phyloP scores from a whole-genome alignment of 2,888 invertebrate species.

The Hedya salicella region DNA sequence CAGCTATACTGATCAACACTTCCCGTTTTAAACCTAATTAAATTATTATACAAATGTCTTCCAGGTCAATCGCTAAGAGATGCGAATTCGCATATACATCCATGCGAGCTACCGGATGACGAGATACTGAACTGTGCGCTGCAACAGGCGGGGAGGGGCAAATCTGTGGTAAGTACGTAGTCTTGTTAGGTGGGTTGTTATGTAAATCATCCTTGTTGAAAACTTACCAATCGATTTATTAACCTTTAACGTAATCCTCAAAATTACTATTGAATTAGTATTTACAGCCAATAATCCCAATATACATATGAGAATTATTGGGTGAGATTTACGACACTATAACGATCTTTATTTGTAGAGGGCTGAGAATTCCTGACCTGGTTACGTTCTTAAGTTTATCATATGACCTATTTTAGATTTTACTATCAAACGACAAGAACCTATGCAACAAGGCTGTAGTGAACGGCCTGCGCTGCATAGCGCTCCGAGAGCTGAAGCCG shows the following conservation, averaged over 20 bases:
- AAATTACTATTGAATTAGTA: too few species aligned
- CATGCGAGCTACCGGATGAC: conserved; percentile 84
- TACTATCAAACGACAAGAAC: conserved; percentile 85
- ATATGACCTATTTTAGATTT: conserved; percentile 71
- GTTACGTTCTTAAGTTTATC: background rate
- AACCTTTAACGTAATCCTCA: too few species aligned
- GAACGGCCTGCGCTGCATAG: conserved; percentile 72
- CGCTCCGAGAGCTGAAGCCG: conserved; percentile 56
- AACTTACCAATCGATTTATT: too few species aligned
- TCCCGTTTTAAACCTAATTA: too few species aligned
- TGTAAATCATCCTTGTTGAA: too few species aligned
- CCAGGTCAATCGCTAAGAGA: conserved; percentile 84
- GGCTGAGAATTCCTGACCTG: too few species aligned
- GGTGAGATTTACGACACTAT: too few species aligned
- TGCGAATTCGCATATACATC: conserved; percentile 81
- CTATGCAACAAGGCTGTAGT: conserved; percentile 84
- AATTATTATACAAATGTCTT: conserved; percentile 43
- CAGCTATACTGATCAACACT: too few species aligned
- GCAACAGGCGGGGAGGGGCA: conserved; percentile 79
- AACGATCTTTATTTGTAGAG: too few species aligned
- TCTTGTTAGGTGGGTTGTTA: too few species aligned
- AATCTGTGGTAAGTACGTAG: conserved; percentile 79
- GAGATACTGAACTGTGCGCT: conserved; percentile 85
- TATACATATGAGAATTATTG: too few species aligned
- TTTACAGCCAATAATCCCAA: too few species aligned